A percentile compares a stretch with the other conserved stretches of the same genome.
Evolutionary conservation across 2,888 invertebrate species (phyloP).

Genomic region (Abrostola triplasia): DNA sequence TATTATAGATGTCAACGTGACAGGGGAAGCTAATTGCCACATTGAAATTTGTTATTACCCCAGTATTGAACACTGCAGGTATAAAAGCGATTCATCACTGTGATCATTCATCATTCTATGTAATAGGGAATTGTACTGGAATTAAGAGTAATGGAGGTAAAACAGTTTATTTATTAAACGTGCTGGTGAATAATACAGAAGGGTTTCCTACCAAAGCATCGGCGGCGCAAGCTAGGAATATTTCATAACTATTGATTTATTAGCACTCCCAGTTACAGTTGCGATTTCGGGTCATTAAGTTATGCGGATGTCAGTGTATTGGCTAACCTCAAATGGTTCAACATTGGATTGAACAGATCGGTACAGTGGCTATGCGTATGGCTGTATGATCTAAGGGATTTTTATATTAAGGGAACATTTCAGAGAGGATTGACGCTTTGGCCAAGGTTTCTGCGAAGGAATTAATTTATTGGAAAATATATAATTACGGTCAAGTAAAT

Average conservation of each 20-base stretch:
- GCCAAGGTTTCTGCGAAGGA: too few relatives aligned
- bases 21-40: neutral
- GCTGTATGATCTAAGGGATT: too few relatives aligned
- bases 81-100: neutral
- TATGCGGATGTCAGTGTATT: neutral
- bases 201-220: slow-evolving; percentile 13
- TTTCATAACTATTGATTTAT: slow-evolving; percentile 45
- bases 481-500: too few relatives aligned
- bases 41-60: slow-evolving; percentile 3
- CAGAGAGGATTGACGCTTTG: too few relatives aligned
- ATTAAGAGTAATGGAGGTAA: slow-evolving; percentile 24
- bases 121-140: slow-evolving; percentile 11
- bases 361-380: too few relatives aligned
- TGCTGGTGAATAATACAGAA: slow-evolving; percentile 34
- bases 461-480: too few relatives aligned
- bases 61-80: slow-evolving; percentile 4
- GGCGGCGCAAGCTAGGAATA: slow-evolving; percentile 24
- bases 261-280: slow-evolving; percentile 7
- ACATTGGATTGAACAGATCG: too few relatives aligned
- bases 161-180: slow-evolving; percentile 35
- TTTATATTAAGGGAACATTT: too few relatives aligned
- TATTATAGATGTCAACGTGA: neutral
- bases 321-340: too few relatives aligned
- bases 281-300: neutral
- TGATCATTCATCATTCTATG: slow-evolving; percentile 10